Base-by-base conservation (phyloP, 2,888 invertebrate species). In the Gibbula magus region DNA sequence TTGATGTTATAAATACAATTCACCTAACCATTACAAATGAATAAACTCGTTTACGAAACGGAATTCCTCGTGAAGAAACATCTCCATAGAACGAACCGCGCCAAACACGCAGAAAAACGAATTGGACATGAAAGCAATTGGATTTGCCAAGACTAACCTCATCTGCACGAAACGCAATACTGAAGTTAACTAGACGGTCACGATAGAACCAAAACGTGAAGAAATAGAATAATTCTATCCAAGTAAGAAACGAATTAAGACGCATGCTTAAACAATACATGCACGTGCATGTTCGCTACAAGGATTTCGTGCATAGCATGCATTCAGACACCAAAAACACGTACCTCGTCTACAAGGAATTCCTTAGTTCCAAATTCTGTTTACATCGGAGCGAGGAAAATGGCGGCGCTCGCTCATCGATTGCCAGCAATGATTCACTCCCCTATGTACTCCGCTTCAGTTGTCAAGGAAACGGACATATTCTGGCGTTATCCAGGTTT, bases 381-480 rank as follows among this genome's bases (percentile, higher is more conserved):
- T 61, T 61, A 61, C 61, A 61, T 29, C 61, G 61, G 61, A 56
- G 25, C 61, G 29, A 61, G 29, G 61, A 61, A 61, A 61, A 61
- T 61, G 61, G 61, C 61, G 61, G 29, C 61, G 25, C 61, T 61
- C 29, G 8, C 29, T 61, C 16, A 61, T 61, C 61, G 29, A 61
- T 61, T 29, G 29, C 61, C 29, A 13, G 10, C 61, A 25, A 29
- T 61, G 61, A 61, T 61, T 61, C 61, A 61, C 61, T 61, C 61
- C 61, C 61, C 61, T 61, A 10, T 29, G 61, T 29, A 25, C 29
- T 25, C 61, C 25, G 61, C 25, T 25, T 29, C 61, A 29, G 61
- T 61, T 61, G 61, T 29, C 29, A 61, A 22, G 61, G 61, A 25
- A 61, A 61, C 61, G 61, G 61, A 61, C 45, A 61, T 61, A 29